These are phyloP conservation scores for Macropis europaea DNA, from an alignment of 2,888 invertebrate species.

Conservation along the genomic window DNA sequence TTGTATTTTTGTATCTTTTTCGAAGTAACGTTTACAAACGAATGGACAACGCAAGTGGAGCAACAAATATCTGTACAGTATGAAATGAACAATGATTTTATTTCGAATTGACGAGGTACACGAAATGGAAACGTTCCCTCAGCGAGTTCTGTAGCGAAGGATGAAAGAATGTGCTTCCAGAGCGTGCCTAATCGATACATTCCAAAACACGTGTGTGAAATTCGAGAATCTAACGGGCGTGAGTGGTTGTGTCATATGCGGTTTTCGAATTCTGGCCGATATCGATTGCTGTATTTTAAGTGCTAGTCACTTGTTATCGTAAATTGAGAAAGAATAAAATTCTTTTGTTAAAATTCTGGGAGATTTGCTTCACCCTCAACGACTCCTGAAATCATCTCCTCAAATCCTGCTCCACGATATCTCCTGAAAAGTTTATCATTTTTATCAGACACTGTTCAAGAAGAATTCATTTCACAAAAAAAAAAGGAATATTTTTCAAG, in stretches of 20 bases:
- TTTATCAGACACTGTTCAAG: too few relatives aligned
- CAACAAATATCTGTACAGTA: conserved; percentile 25
- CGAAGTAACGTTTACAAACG: not conserved
- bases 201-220: conserved; percentile 55
- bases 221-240: conserved; percentile 26
- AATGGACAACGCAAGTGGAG: not conserved
- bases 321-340: conserved; percentile 76
- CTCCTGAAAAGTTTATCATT: too few relatives aligned
- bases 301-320: conserved; percentile 79
- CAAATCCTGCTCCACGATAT: not conserved
- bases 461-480: too few relatives aligned
- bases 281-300: conserved; percentile 71
- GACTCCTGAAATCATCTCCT: not conserved
- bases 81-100: not conserved
- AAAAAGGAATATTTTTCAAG: too few relatives aligned
- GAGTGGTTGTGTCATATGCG: conserved; percentile 50
- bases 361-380: not conserved
- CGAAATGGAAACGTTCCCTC: conserved; percentile 6
- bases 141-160: conserved; percentile 16
- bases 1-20: conserved; percentile 17
- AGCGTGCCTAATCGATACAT: conserved; percentile 59
- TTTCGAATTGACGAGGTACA: not conserved
- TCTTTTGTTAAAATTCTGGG: conserved; percentile 69
- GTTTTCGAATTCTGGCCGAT: conserved; percentile 61
- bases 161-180: conserved; percentile 50